Percentiles rank a stretch among this genome's conserved stretches.
phyloP scores from a whole-genome alignment of 2,888 invertebrate genomes.

The Lamellibrachia columna region DNA sequence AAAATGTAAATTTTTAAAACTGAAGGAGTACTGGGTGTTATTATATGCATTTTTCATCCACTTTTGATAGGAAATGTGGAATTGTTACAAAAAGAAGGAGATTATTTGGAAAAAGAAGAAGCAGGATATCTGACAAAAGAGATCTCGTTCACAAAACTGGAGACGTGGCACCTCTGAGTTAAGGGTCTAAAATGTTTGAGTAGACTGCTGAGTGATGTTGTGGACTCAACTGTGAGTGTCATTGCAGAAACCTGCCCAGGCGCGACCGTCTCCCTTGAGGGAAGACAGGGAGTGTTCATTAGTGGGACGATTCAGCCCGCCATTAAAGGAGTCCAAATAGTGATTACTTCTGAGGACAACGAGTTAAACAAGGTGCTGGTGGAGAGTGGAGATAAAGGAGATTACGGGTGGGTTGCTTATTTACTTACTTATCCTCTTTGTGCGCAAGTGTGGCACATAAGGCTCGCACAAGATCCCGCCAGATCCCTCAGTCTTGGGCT shows the following conservation, averaged over 20 bases:
- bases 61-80: no score
- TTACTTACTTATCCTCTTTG: background rate
- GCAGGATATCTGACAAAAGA: no score
- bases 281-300: conserved; percentile 63
- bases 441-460: background rate
- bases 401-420: conserved; percentile 69
- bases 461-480: background rate
- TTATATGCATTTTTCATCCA: no score
- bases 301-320: conserved; percentile 74
- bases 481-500: no score
- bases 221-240: background rate
- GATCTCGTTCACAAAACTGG: no score
- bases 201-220: background rate
- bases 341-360: conserved; percentile 53
- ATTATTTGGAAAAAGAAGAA: no score
- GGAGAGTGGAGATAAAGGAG: conserved; percentile 76
- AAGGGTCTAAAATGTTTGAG: background rate
- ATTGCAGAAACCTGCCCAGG: conserved; percentile 52
- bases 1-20: no score
- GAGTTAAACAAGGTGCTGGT: conserved; percentile 53
- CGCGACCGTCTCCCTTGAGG: conserved; percentile 53
- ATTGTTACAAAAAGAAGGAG: no score
- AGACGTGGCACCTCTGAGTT: background rate
- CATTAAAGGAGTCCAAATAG: conserved; percentile 65
- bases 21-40: no score